Percentiles rank a stretch among this genome's conserved stretches.
Conservation (phyloP, 1,140 invertebrate species). For the Chironomus striatipennis region DNA sequence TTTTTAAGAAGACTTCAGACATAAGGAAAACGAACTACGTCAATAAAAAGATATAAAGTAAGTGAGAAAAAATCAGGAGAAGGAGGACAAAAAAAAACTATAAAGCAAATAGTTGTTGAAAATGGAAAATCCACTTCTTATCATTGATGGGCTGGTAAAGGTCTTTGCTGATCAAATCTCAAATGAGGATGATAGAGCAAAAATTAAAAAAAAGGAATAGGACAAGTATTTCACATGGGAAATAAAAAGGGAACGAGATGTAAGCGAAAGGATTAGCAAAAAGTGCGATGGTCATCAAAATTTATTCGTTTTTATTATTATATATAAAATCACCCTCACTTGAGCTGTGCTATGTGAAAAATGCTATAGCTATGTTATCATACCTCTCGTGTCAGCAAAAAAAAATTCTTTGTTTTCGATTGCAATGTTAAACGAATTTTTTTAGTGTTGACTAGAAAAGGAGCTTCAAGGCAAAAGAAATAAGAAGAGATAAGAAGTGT, state of each 20-base stretch:
- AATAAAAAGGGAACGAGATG: not conserved
- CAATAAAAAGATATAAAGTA: too few species aligned
- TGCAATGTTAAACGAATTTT: not conserved
- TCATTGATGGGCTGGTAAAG: not conserved
- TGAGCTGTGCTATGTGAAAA: not conserved
- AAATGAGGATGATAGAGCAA: not conserved
- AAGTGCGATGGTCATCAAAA: constrained; percentile 11
- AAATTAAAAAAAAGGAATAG: too few species aligned
- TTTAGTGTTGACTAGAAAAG: not conserved
- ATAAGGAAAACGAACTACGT: too few species aligned
- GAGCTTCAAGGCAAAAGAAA: not conserved
- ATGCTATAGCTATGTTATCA: not conserved
- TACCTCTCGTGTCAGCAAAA: constrained; percentile 1
- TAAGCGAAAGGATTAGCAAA: constrained; percentile 1
- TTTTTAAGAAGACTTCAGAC: too few species aligned
- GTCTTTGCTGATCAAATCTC: not conserved
- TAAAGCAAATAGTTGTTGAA: constrained; percentile 5
- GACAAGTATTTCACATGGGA: constrained; percentile 5
- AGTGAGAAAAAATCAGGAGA: not conserved
- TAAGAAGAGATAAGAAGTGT: not conserved
- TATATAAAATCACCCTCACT: constrained; percentile 1
- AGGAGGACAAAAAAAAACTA: not conserved
- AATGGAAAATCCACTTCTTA: constrained; percentile 5
- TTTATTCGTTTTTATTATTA: not conserved
- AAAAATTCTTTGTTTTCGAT: not conserved